phyloP scores from a whole-genome alignment of 2,797 vertebrate genomes.

The Ptychobarbus kaznakovi region DNA sequence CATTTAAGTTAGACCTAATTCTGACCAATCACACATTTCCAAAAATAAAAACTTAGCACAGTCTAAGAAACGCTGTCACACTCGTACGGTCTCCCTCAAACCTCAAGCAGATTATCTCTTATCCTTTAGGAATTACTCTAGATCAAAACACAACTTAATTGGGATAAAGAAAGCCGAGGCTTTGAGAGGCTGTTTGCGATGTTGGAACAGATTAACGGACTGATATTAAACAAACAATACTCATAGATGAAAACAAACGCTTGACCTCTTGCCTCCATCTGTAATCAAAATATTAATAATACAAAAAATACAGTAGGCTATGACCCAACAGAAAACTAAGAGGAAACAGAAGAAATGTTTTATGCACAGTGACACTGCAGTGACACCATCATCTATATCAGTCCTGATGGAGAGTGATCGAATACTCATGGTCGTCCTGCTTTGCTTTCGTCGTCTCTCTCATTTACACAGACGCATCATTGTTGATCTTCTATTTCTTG shows the following conservation, averaged over 20 bases:
- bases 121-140: conserved; percentile 58
- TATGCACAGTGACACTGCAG: conserved; percentile 76
- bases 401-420: conserved; percentile 56
- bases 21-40: conserved; percentile 47
- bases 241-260: conserved; percentile 26
- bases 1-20: conserved; percentile 64
- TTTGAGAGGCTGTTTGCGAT: conserved; percentile 53
- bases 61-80: conserved; percentile 62
- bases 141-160: conserved; percentile 58
- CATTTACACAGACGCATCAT: conserved; percentile 6
- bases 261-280: conserved; percentile 56
- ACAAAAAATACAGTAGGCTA: conserved; percentile 37
- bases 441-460: conserved; percentile 16
- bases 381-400: conserved; percentile 65
- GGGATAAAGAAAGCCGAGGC: conserved; percentile 33
- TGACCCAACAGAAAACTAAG: conserved; percentile 39
- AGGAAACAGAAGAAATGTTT: conserved; percentile 75
- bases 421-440: conserved; percentile 60
- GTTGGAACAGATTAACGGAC: conserved; percentile 65
- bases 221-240: conserved; percentile 27
- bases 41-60: conserved; percentile 39
- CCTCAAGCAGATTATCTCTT: conserved; percentile 42
- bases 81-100: conserved; percentile 57
- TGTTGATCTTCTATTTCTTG: conserved; percentile 28
- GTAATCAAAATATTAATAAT: neutral